Conservation (phyloP, 2,113 vertebrate species). For the Pyrgilauda ruficollis region DNA sequence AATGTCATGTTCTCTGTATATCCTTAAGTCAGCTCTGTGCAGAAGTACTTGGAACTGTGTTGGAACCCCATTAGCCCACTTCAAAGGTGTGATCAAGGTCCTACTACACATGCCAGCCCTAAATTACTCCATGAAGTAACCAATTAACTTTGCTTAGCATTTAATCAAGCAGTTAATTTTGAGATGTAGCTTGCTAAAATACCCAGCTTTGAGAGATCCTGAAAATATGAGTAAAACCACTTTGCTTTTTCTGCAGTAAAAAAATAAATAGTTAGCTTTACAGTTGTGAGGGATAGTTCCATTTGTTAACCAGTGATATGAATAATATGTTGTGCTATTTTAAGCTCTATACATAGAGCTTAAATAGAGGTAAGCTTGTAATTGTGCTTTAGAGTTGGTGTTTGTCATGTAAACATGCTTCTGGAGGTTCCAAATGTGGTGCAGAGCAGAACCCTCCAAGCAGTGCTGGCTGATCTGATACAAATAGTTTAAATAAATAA, state of each 20-base stretch:
- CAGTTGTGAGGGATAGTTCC: not conserved
- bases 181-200: not conserved
- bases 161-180: not conserved
- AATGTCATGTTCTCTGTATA: not conserved
- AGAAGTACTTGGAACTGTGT: not conserved
- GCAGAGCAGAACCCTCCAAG: not conserved
- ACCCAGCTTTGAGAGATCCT: not conserved
- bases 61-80: not conserved
- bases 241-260: not conserved
- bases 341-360: not conserved
- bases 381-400: not conserved
- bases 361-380: not conserved
- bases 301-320: not conserved
- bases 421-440: not conserved
- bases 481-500: not conserved
- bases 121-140: not conserved
- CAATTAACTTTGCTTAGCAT: not conserved
- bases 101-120: not conserved
- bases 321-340: not conserved
- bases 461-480: not conserved
- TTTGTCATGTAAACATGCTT: not conserved
- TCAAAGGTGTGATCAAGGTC: not conserved
- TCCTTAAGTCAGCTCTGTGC: not conserved
- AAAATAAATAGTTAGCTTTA: not conserved
- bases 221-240: not conserved